Conservation (phyloP, 1,140 invertebrate species). For the Calliphora vicina region DNA sequence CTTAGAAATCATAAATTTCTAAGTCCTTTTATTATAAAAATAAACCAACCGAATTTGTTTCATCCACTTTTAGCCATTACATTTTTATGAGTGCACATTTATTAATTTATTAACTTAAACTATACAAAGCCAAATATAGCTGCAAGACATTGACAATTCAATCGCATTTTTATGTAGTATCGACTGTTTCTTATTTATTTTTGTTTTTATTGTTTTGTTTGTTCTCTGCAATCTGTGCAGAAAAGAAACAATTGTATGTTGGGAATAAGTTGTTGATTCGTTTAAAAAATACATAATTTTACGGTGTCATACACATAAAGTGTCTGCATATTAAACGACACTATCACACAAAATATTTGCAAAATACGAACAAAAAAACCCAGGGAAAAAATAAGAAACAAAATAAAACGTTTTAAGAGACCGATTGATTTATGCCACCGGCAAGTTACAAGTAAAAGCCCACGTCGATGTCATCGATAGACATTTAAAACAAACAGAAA, state of each 20-base stretch:
- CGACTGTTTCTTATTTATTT: too few relatives aligned
- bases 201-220: not conserved
- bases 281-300: constrained; percentile 19
- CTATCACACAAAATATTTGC: constrained; percentile 8
- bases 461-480: constrained; percentile 19
- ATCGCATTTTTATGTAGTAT: not conserved
- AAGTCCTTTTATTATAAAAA: too few relatives aligned
- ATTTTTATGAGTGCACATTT: not conserved
- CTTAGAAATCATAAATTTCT: too few relatives aligned
- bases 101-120: constrained; percentile 2
- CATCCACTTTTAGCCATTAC: too few relatives aligned
- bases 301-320: constrained; percentile 30
- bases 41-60: too few relatives aligned
- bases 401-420: constrained; percentile 18
- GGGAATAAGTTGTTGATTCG: constrained; percentile 10
- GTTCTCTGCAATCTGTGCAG: not conserved
- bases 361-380: not conserved
- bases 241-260: not conserved
- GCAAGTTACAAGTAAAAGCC: constrained; percentile 17
- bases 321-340: constrained; percentile 32
- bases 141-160: constrained; percentile 5
- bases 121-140: not conserved
- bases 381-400: not conserved
- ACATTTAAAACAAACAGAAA: not conserved
- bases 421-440: constrained; percentile 34